These are phyloP conservation scores for Scomber colias DNA, from an alignment of 2,113 vertebrate genomes.

Conservation along the genomic window DNA sequence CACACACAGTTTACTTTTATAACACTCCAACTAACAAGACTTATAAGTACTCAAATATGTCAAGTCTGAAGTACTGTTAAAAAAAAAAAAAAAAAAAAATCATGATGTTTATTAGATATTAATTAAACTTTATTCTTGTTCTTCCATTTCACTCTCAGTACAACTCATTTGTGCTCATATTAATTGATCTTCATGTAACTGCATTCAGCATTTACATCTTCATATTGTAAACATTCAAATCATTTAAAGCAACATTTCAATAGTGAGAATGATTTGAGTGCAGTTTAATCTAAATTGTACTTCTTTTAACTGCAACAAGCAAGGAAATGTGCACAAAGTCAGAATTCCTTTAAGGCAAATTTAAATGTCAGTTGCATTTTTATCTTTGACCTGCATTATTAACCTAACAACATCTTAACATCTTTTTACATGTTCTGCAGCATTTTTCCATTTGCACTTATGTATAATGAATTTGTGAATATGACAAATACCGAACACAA, in stretches of 20 bases:
- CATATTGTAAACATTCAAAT: not conserved
- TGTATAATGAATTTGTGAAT: slow-evolving; percentile 7
- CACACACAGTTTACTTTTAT: slow-evolving; percentile 10
- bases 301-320: slow-evolving; percentile 3
- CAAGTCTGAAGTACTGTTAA: slow-evolving; percentile 1
- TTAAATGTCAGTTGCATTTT: slow-evolving; percentile 29
- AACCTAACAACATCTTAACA: slow-evolving; percentile 16
- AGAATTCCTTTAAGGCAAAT: slow-evolving; percentile 11
- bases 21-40: slow-evolving; percentile 29
- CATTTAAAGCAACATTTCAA: slow-evolving; percentile 9
- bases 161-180: not conserved
- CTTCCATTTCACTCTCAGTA: not conserved
- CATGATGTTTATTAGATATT: not conserved
- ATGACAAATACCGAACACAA: not conserved
- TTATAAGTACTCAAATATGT: slow-evolving; percentile 26
- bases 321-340: not conserved
- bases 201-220: not conserved
- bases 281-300: not conserved
- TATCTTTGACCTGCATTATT: slow-evolving; percentile 44
- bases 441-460: slow-evolving; percentile 1
- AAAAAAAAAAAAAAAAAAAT: slow-evolving; percentile 7
- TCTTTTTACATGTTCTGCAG: slow-evolving; percentile 19
- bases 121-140: not conserved
- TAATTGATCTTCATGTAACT: not conserved
- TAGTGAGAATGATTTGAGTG: slow-evolving; percentile 1